Evolutionary conservation across 2,797 vertebrate genomes (phyloP), one percentile per base, ranked within the genome.

Genomic region (Trematomus bernacchii): DNA sequence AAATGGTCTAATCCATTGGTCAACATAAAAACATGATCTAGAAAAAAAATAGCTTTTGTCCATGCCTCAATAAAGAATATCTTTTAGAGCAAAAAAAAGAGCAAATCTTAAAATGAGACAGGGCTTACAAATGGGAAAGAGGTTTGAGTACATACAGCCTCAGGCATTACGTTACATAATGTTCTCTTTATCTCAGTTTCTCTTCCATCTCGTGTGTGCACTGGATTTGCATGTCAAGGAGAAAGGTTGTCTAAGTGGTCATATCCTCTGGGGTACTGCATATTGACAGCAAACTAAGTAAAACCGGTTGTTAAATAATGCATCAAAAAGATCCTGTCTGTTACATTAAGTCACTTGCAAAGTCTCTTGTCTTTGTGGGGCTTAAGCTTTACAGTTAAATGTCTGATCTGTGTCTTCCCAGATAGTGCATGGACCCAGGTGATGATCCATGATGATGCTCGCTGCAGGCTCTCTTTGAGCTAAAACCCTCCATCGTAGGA

Each of bases 371-470:
- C 7, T 12, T 1, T 65, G 47, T 71, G 51, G 52, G 33, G 47
- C 11, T 21, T 10, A 12, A 50, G 60, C 58, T 66, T 67, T 54
- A 71, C 68, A 50, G 42, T 58, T 62, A 67, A 80, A 71, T 66
- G 42, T 86, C 71, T 61, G 3, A 65, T 85, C 76, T 88, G 66
- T 94, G 72, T 93, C 65, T 90, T 79, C 72, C 44, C 82, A 93
- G 93, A 92, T 84, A 88, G 87, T 90, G 83, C 84, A 81, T 86
- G 93, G 90, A 91, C 79, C 77, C 87, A 82, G 88, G 79, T 87
- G 86, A 93, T 83, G 91, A 92, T 87, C 86, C 90, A 78, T 76
- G 77, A 92, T 62, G 82, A 87, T 83, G 86, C 82, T 80, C 50
- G 71, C 71, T 85, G 80, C 87, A 82, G 87, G 86, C 76, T 81